phyloP scores from a whole-genome alignment of 2,797 vertebrate species.

The Sebastes cheni region DNA sequence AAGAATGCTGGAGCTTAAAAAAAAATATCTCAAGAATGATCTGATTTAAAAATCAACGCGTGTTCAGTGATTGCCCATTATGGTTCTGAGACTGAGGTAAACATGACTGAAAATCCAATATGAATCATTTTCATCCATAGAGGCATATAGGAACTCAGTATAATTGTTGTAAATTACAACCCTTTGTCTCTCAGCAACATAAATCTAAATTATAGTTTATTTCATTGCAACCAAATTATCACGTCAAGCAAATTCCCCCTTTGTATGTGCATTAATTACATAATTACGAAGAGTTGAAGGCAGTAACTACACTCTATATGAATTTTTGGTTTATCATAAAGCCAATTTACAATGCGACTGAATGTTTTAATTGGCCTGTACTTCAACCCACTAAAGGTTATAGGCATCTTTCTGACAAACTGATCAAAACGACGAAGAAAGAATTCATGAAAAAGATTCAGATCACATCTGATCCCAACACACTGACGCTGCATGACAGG shows the following conservation, averaged over 20 bases:
- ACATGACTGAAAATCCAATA: constrained; percentile 57
- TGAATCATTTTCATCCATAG: constrained; percentile 31
- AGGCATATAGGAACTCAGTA: background rate
- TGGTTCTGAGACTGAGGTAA: constrained; percentile 47
- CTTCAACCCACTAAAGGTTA: background rate
- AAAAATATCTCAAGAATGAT: constrained; percentile 43
- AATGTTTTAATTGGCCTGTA: background rate
- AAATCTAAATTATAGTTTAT: constrained; percentile 40
- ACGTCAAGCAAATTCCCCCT: background rate
- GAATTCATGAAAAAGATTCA: constrained; percentile 4
- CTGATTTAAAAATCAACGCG: constrained; percentile 39
- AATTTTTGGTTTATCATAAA: background rate
- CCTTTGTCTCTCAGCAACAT: constrained; percentile 35
- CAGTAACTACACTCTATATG: background rate
- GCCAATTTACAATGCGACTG: background rate
- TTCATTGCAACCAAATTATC: constrained; percentile 22
- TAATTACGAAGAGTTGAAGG: background rate
- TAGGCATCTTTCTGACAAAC: constrained; percentile 9
- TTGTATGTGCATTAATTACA: constrained; percentile 1
- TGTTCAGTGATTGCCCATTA: constrained; percentile 63
- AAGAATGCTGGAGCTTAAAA: constrained; percentile 31
- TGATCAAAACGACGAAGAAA: background rate
- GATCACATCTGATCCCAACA: constrained; percentile 12
- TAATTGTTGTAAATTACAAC: constrained; percentile 40
- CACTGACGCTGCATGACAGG: constrained; percentile 24